Base-by-base conservation (phyloP, 92 coral and sea anemone species). In the Desmophyllum pertusum region DNA sequence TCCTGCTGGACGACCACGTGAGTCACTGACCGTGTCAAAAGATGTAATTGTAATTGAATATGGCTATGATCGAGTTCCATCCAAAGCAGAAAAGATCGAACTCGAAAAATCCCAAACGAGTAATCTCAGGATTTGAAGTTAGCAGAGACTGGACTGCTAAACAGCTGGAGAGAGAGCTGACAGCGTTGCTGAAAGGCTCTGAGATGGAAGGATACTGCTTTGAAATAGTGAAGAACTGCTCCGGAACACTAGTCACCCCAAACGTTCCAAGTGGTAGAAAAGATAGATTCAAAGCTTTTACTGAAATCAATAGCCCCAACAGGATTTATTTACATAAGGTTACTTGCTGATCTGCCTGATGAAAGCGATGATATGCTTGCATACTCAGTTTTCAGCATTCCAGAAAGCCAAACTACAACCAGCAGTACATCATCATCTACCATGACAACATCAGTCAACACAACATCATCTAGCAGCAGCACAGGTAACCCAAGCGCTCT, bases 61-160 rank as follows among this genome's bases (percentile, higher is more conserved):
- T n/a, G n/a, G n/a, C n/a, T n/a, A n/a, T n/a, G n/a, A n/a, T n/a
- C n/a, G n/a, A n/a, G n/a, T n/a, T n/a, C n/a, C n/a, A n/a, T 70
- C 89, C 42, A 86, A 36, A 79, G 55, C 75, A 62, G 83, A 65
- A 68, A 87, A 88, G 80, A 40, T 50, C 75, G 84, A 82, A 70
- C 91, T 88, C 27, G 89, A 89, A 45, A 89, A 89, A 61, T 83
- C 86, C n/a, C 38, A 83, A 78, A 84, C 75, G 88, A 40, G 88
- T 73, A 10, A 84, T 78, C 53, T 84, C 86, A 23, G 89, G 89
- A 6, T 73, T 89, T 84, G 89, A 48, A 11, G 10, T 11, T 5
- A 48, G 1, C 1, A 48, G 52, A 48, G n/a, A n/a, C n/a, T n/a
- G n/a, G n/a, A n/a, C n/a, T n/a, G n/a, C n/a, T n/a, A n/a, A n/a